phyloP scores from a whole-genome alignment of 2,888 invertebrate species.

The Gnatocerus cornutus region DNA sequence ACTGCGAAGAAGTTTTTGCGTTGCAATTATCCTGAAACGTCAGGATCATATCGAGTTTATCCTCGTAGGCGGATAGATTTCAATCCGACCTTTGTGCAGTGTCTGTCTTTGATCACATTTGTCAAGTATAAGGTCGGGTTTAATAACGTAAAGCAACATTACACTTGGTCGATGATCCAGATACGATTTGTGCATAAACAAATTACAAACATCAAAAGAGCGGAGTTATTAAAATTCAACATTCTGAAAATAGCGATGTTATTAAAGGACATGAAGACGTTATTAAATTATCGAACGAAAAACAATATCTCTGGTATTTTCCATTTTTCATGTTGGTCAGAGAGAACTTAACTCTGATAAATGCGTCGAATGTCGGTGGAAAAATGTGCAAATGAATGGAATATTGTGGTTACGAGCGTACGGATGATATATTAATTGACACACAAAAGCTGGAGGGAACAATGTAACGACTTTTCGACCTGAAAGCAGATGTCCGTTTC shows the following conservation, averaged over 20 bases:
- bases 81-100: conserved; percentile 17
- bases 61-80: conserved; percentile 23
- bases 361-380: conserved; percentile 11
- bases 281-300: conserved; percentile 21
- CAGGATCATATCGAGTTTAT: conserved; percentile 22
- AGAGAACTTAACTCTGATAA: conserved; percentile 36
- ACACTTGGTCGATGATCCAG: conserved; percentile 40
- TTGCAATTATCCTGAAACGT: conserved; percentile 28
- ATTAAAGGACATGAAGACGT: conserved; percentile 18
- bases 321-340: conserved; percentile 12
- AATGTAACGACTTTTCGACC: conserved; percentile 37
- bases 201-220: conserved; percentile 40
- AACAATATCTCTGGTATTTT: conserved; percentile 5
- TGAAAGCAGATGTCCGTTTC: background rate
- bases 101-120: conserved; percentile 38
- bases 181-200: conserved; percentile 37
- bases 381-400: conserved; percentile 43
- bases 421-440: conserved; percentile 42
- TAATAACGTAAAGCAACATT: conserved; percentile 30
- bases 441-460: conserved; percentile 33
- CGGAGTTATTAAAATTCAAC: conserved; percentile 31
- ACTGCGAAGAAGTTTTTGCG: background rate
- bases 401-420: conserved; percentile 27
- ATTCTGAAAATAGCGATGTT: conserved; percentile 22
- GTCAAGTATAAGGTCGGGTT: conserved; percentile 37